Percentiles rank a stretch among this genome's conserved stretches.
Conservation (phyloP, 2,113 vertebrate genomes). For the Cyphomyrus discorhynchus region DNA sequence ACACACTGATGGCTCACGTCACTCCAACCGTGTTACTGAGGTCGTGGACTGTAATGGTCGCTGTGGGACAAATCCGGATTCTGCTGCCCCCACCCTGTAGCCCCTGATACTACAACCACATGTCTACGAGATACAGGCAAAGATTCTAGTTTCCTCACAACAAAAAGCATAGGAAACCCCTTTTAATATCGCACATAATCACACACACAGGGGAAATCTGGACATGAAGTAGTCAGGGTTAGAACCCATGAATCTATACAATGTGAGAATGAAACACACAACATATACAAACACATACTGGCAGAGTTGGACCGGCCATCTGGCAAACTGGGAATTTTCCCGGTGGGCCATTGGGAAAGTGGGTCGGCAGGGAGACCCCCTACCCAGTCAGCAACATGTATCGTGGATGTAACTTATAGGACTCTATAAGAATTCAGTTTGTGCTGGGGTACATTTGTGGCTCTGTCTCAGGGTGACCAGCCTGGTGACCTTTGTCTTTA, state of each 20-base stretch:
- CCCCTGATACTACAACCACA: neutral
- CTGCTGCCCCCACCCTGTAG: neutral
- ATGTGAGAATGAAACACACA: neutral
- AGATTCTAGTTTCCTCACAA: neutral
- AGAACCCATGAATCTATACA: neutral
- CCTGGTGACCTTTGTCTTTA: neutral
- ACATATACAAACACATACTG: neutral
- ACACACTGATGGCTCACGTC: neutral
- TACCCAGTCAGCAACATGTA: neutral
- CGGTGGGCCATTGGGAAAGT: neutral
- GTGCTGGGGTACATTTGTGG: neutral
- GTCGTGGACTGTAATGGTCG: neutral
- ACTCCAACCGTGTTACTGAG: neutral
- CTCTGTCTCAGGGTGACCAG: neutral
- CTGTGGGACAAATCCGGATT: neutral
- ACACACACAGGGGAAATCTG: neutral
- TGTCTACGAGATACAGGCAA: neutral
- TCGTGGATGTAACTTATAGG: neutral
- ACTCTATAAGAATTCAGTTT: neutral
- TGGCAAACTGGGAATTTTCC: neutral
- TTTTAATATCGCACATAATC: neutral
- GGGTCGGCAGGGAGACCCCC: neutral
- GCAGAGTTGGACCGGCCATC: neutral
- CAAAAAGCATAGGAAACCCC: neutral
- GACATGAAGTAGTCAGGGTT: neutral